Percentiles rank a stretch among this genome's conserved stretches.
phyloP scores from a whole-genome alignment of 2,113 vertebrate species.

The Vulpes lagopus region DNA sequence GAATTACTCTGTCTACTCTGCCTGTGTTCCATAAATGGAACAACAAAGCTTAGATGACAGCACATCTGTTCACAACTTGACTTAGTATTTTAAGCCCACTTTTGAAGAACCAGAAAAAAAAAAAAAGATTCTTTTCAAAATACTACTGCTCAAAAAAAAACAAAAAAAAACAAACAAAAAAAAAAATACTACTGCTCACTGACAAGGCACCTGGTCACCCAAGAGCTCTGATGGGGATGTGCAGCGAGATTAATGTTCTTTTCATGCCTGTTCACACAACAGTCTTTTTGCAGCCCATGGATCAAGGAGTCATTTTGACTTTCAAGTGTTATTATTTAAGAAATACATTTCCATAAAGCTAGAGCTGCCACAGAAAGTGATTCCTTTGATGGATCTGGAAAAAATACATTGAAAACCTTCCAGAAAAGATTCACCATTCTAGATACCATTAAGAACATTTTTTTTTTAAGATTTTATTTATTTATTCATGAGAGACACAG shows the following conservation, averaged over 20 bases:
- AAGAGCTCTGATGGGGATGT: not conserved
- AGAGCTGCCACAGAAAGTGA: not conserved
- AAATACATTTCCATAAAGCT: not conserved
- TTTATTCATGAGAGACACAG: no score
- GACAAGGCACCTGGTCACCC: not conserved
- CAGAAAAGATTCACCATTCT: not conserved
- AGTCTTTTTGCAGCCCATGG: not conserved
- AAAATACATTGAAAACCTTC: not conserved
- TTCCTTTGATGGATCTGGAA: not conserved
- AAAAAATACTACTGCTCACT: not conserved
- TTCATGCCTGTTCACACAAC: not conserved
- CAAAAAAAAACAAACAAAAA: no score
- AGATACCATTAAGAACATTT: not conserved
- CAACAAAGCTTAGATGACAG: not conserved
- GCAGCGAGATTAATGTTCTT: not conserved
- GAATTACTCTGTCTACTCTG: not conserved
- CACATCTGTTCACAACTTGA: not conserved
- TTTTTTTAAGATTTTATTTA: no score
- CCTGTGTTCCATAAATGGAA: not conserved
- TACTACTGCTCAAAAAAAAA: not conserved
- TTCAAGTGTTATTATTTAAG: not conserved
- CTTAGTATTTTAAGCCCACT: not conserved
- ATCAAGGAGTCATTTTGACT: not conserved
- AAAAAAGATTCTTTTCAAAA: not conserved
- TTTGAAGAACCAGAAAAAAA: not conserved